These are phyloP conservation scores for Drosophila nr. fundita DNA, from an alignment of 2,888 invertebrate genomes.

Conservation along the genomic window DNA sequence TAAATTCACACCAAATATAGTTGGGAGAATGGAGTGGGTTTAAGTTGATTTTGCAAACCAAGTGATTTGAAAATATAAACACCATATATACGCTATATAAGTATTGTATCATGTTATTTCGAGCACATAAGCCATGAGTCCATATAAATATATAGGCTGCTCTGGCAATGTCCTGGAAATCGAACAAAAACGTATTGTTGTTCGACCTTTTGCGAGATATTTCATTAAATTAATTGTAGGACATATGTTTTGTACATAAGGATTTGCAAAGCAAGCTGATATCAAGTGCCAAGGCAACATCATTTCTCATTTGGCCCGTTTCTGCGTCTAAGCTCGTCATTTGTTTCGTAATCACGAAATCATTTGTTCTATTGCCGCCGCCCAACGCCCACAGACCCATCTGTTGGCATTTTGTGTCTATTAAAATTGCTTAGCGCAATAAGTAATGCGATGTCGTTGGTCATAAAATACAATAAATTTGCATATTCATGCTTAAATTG, in stretches of 20 bases:
- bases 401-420: constrained; percentile 65
- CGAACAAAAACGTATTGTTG: background rate
- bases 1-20: background rate
- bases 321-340: constrained; percentile 56
- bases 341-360: constrained; percentile 56
- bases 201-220: background rate
- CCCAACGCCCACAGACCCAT: constrained; percentile 19
- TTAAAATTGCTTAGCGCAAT: constrained; percentile 52
- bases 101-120: background rate
- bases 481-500: constrained; percentile 67
- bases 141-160: background rate
- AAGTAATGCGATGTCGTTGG: constrained; percentile 37
- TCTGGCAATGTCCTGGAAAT: background rate
- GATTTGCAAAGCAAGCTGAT: background rate
- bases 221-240: background rate
- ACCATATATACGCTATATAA: no score
- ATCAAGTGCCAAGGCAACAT: constrained; percentile 21
- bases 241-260: background rate
- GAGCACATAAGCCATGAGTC: background rate
- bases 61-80: background rate
- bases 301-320: constrained; percentile 8
- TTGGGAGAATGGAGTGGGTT: background rate
- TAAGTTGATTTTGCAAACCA: background rate
- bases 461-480: constrained; percentile 62
- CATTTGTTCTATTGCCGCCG: constrained; percentile 29